Evolutionary conservation across 2,113 vertebrate species (phyloP).

Genomic region (Melanerpes formicivorus): DNA sequence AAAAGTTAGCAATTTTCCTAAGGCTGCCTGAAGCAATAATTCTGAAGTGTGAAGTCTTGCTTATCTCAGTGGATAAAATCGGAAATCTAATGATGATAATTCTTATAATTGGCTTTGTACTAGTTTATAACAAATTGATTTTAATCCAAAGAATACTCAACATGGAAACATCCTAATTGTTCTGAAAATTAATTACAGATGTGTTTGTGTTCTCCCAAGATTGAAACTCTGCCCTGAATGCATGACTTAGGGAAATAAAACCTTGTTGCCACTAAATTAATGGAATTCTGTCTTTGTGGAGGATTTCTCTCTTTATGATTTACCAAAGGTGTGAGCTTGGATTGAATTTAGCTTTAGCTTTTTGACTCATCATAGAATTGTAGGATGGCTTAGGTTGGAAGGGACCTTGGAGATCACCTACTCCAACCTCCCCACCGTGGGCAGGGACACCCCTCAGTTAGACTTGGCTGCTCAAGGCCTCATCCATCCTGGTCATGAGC

Average conservation of each 20-base stretch:
- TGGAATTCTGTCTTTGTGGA: not conserved
- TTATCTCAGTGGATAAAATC: constrained; percentile 23
- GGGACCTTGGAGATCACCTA: too few species aligned
- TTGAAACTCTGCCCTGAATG: not conserved
- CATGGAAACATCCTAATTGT: not conserved
- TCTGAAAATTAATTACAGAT: constrained; percentile 10
- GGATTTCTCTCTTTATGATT: not conserved
- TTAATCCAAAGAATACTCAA: not conserved
- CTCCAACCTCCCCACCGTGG: too few species aligned
- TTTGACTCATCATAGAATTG: not conserved
- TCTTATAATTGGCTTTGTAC: not conserved
- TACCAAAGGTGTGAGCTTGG: not conserved
- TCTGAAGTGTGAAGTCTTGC: not conserved
- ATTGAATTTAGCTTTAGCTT: not conserved
- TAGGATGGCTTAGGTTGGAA: too few species aligned
- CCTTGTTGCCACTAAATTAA: not conserved
- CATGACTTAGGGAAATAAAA: not conserved
- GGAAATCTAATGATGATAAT: constrained; percentile 21
- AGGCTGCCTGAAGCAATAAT: constrained; percentile 23
- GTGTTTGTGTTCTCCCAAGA: not conserved
- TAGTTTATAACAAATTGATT: not conserved
- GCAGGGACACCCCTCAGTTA: too few species aligned
- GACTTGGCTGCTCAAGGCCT: too few species aligned
- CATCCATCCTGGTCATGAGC: too few species aligned
- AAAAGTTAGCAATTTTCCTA: constrained; percentile 1